A percentile compares a stretch with the other conserved stretches of the same genome.
Conservation (phyloP, 2,113 vertebrate genomes). For the Tupaia chinensis region DNA sequence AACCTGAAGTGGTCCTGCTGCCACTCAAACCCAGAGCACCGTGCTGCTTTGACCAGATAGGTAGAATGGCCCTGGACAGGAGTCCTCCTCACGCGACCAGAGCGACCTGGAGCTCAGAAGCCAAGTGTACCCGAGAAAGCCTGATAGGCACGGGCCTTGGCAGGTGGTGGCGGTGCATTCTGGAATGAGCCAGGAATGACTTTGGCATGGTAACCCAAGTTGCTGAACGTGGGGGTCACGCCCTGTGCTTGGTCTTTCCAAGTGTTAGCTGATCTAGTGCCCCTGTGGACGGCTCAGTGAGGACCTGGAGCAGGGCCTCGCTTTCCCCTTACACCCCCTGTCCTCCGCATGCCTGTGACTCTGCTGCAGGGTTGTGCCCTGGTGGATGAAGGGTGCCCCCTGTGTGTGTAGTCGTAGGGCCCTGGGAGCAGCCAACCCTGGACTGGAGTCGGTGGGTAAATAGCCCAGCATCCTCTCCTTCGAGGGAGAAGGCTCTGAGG, state of each 20-base stretch:
- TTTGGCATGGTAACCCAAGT: not conserved
- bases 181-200: not conserved
- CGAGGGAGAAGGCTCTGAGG: not conserved
- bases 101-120: not conserved
- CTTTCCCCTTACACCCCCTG: no score
- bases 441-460: not conserved
- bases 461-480: not conserved
- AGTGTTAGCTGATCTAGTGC: not conserved
- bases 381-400: accelerated
- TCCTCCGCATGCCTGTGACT: not conserved
- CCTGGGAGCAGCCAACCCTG: not conserved
- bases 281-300: not conserved
- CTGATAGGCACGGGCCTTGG: not conserved
- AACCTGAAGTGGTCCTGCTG: no score
- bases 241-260: not conserved
- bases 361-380: not conserved
- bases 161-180: not conserved
- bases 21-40: no score
- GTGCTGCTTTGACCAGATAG: not conserved
- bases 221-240: not conserved
- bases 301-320: not conserved
- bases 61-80: not conserved
- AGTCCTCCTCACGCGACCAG: not conserved
- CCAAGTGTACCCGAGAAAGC: not conserved
- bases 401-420: accelerated